Evolutionary conservation across 1,140 invertebrate genomes (phyloP), one percentile per base, ranked within the genome.

Genomic region (Drosophila equinoxialis): DNA sequence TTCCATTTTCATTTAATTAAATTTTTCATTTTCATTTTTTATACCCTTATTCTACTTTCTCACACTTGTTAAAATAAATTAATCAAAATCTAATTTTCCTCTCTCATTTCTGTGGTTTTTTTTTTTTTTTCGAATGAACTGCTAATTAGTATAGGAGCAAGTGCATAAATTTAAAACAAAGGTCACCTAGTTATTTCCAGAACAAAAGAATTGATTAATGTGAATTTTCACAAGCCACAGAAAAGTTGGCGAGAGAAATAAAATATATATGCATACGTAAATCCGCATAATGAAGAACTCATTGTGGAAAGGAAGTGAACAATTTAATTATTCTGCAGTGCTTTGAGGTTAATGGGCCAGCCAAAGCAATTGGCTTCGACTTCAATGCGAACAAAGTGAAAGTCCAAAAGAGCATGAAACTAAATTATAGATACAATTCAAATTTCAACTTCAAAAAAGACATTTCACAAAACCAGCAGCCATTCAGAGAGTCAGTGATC

Each of bases 181-280:
- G 77, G 70, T 87, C 79, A 83, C 84, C 83, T 77, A 87, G 70
- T 83, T 87, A 51, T 61, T 51, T 42, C 35, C 20, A 89, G 70
- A 87, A 87, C 83, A 87, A 87, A 80, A 80, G 84, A 87, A 87
- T 87, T 87, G 84, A 87, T 79, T 79, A 89, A 87, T 87, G 70
- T 41, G 80, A 87, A 83, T 68, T 74, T 87, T 87, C 83, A 68
- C 83, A 79, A 69, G 39, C 68, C 41, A 48, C 11, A 33, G 11
- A 51, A 23, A 51, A 23, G 7, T 17, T 51, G 26, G 6, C 6
- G 39, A 62, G 42, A 14, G 5, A 10, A 23, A 8, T 23, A 51
- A 51, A 51, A 14, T 10, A 23, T 51, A 48, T 74, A 51, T 71
- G 68, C 75, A 71, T 76, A 73, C 75, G 69, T 72, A 73, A 83